These are phyloP conservation scores for Erebia palarica DNA, from an alignment of 2,888 invertebrate genomes.

Conservation along the genomic window DNA sequence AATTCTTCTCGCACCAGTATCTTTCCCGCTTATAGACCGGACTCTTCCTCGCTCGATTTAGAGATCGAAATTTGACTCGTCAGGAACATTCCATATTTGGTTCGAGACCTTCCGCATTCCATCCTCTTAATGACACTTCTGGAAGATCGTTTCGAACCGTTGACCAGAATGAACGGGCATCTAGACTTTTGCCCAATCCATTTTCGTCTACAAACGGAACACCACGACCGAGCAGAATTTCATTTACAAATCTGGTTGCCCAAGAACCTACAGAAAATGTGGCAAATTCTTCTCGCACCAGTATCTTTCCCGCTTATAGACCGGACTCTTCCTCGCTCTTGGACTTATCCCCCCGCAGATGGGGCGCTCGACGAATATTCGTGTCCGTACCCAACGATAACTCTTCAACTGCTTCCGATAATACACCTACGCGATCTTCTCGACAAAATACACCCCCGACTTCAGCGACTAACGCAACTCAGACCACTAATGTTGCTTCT, in stretches of 20 bases:
- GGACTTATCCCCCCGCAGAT: slow-evolving; percentile 40
- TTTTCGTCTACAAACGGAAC: slow-evolving; percentile 61
- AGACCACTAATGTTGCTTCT: slow-evolving; percentile 41
- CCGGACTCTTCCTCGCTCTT: slow-evolving; percentile 48
- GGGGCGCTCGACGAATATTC: slow-evolving; percentile 30
- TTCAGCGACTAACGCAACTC: slow-evolving; percentile 27
- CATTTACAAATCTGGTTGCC: slow-evolving; percentile 45
- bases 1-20: slow-evolving; percentile 70
- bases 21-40: slow-evolving; percentile 61
- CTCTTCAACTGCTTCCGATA: slow-evolving; percentile 23
- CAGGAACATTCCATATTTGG: slow-evolving; percentile 63
- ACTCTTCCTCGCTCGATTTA: slow-evolving; percentile 47
- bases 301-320: slow-evolving; percentile 65
- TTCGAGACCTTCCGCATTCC: slow-evolving; percentile 71
- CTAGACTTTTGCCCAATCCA: slow-evolving; percentile 68
- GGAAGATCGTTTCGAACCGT: slow-evolving; percentile 58
- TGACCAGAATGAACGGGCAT: slow-evolving; percentile 59
- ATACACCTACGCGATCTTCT: slow-evolving; percentile 17
- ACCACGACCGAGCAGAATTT: slow-evolving; percentile 49
- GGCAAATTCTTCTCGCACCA: slow-evolving; percentile 65
- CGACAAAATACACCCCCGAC: slow-evolving; percentile 27
- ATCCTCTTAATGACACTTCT: slow-evolving; percentile 59
- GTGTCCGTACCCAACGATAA: slow-evolving; percentile 33
- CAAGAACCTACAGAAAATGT: slow-evolving; percentile 45
- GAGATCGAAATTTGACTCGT: slow-evolving; percentile 48